Evolutionary conservation across 2,888 invertebrate genomes (phyloP), one percentile per base, ranked within the genome.

Genomic region (Lasioglossum villosulum): DNA sequence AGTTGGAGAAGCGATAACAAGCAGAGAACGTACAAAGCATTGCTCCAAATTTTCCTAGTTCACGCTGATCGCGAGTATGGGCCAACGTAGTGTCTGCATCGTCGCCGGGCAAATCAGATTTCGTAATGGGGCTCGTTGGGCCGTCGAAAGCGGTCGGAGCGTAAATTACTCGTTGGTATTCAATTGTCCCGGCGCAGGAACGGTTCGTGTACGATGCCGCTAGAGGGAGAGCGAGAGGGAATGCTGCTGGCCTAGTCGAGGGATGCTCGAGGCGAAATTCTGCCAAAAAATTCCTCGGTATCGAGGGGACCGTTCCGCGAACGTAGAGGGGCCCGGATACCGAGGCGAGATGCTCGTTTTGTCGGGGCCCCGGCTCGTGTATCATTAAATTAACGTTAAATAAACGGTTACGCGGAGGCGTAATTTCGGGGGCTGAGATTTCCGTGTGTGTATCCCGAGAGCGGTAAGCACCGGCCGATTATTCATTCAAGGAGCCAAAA

Each of bases 301-400:
- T 87, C 84, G 45, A 82, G 77, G 66, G 4, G 73, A 42, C 83
- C 89, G 88, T 93, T 92, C 93, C 90, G 88, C 90, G 93, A 93
- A 93, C 27, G 73, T 74, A 80, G 73, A 80, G 76, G 82, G 73
- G 80, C 78, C 52, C 77, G 73, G 48, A 34, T 14, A 74, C 42
- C 48, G 42, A 76, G 84, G 85, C 85, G 83, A 79, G 48, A 80
- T 79, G 75, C 73, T 82, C 79, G 75, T 85, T 83, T 78, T 84
- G 80, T 82, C 80, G 84, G 77, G 75, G 23, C 6, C 27, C 19
- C 45, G 52, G 82, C 75, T 78, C 89, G 90, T 92, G 90, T 93
- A 92, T 94, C 90, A 94, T 94, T 94, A 93, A 93, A 93, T 94
- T 92, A 93, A 91, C 91, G 91, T 91, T 93, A 92, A 93, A 93